Percentiles rank a stretch among this genome's conserved stretches.
Conservation (phyloP, 2,113 vertebrate species). For the Hippocampus guttulatus region DNA sequence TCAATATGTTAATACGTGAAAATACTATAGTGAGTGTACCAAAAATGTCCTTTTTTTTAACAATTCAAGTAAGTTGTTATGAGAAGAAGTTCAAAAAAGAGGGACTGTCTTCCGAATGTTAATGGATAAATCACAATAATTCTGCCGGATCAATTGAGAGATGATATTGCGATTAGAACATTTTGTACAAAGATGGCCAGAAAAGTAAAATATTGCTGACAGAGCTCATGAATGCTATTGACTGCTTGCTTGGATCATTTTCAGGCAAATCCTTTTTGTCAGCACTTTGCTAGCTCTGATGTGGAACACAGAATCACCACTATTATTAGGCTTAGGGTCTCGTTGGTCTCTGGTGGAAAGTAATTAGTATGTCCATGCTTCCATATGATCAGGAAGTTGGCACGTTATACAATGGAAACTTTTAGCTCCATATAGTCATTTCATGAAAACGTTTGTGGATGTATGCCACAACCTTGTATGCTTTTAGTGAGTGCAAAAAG, state of each 20-base stretch:
- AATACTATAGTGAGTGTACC: no score
- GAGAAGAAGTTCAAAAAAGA: background rate
- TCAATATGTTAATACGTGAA: no score
- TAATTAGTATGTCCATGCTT: background rate
- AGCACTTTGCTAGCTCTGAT: conserved; percentile 14
- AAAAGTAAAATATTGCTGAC: conserved; percentile 29
- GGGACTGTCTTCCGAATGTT: background rate
- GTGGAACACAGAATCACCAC: background rate
- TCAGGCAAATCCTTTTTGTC: background rate
- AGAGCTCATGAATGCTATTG: conserved; percentile 15
- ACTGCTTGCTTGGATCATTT: conserved; percentile 16
- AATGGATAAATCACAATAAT: background rate
- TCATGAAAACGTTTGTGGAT: conserved; percentile 6
- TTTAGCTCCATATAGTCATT: conserved; percentile 4
- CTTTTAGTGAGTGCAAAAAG: conserved; percentile 34
- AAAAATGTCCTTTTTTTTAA: background rate
- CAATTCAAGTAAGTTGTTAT: background rate
- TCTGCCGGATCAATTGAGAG: background rate
- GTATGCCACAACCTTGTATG: conserved; percentile 17
- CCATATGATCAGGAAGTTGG: background rate
- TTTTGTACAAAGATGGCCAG: conserved; percentile 22
- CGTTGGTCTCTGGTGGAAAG: conserved; percentile 19
- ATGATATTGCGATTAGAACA: conserved; percentile 26
- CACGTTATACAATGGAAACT: background rate
- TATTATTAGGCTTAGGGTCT: conserved; percentile 21